Percentiles rank a stretch among this genome's conserved stretches.
These are phyloP conservation scores for Petaurus breviceps DNA, from an alignment of 2,113 vertebrate genomes.

Conservation along the genomic window DNA sequence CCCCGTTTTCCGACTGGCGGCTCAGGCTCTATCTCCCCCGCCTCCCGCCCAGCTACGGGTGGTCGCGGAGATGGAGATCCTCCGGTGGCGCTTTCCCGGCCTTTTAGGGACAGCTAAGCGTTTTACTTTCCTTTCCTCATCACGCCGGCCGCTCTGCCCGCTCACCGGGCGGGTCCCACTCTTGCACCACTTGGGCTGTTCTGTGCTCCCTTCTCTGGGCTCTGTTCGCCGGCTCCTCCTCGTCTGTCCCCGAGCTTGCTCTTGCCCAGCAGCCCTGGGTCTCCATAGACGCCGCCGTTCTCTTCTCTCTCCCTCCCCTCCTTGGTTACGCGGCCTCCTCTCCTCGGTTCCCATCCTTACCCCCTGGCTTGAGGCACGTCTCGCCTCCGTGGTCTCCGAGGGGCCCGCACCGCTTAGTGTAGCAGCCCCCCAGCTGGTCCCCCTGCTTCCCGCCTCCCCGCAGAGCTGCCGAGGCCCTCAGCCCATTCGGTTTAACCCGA, in stretches of 20 bases:
- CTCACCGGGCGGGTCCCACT: too few species aligned
- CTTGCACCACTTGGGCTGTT: too few species aligned
- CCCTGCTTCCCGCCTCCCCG: too few species aligned
- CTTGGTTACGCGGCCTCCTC: too few species aligned
- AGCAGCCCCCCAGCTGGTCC: too few species aligned
- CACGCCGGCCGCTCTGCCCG: too few species aligned
- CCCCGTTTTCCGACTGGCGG: not conserved
- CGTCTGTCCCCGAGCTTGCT: not conserved
- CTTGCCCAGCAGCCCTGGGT: not conserved
- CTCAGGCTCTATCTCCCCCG: fast-evolving
- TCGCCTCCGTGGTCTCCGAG: not conserved
- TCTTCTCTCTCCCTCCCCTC: not conserved
- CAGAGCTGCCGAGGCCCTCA: too few species aligned
- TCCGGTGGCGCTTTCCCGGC: too few species aligned
- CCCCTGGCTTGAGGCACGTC: too few species aligned
- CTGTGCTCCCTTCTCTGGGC: not conserved
- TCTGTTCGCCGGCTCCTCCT: not conserved
- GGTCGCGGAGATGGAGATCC: too few species aligned
- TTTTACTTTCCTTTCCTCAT: not conserved
- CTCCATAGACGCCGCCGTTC: not conserved
- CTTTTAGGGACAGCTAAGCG: not conserved
- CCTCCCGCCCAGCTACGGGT: not conserved
- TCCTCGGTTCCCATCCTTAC: too few species aligned
- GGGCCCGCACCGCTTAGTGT: not conserved
- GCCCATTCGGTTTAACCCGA: not conserved